Evolutionary conservation across 2,113 vertebrate species (phyloP), one percentile per base, ranked within the genome.

Genomic region (Lepisosteus osseus): DNA sequence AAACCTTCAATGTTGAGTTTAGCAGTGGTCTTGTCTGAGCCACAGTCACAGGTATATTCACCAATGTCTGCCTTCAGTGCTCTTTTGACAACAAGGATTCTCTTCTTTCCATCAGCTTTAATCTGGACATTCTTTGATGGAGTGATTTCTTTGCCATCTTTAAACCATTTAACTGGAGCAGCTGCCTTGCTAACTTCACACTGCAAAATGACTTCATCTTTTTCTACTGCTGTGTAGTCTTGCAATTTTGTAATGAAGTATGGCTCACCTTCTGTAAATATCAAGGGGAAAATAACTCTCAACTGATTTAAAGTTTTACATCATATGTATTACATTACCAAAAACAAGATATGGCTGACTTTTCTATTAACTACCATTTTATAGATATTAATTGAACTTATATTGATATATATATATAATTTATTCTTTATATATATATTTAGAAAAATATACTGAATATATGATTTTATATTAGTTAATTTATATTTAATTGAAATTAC

Each of bases 181-280:
- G 81, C 76, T 11, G 94, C 84, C 86, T 96, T 98, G 91, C 96
- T 99, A 79, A 98, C 87, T 89, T 99, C 97, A 65, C 97, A 99
- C 56, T 94, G 93, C 69, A 99, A 83, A 71, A 91, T 54, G 51
- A 95, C 95, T 80, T 98, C 94, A 45, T 99, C 97, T 86, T 98
- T 99, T 80, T 99, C 97, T 1, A 98, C 93, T 0, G 94, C 95
- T 0, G 96, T 96, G 80, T 98, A 99, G 88, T 98, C 95, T 75
- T 98, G 96, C 61, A 99, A 92, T 77, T 97, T 98, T 44, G 88
- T 93, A 42, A 95, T 95, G 82, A 99, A 99, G 84, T 98, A 99
- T 57, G 95, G 90, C 74, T 98, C 96, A 77, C 95, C 97, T 86
- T 99, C 97, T 99, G 91, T 70, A 89, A 80, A 75, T 56, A 54